Evolutionary conservation across 2,113 vertebrate species (phyloP), one percentile per base, ranked within the genome.

Genomic region (Cephalopholis sonnerati): DNA sequence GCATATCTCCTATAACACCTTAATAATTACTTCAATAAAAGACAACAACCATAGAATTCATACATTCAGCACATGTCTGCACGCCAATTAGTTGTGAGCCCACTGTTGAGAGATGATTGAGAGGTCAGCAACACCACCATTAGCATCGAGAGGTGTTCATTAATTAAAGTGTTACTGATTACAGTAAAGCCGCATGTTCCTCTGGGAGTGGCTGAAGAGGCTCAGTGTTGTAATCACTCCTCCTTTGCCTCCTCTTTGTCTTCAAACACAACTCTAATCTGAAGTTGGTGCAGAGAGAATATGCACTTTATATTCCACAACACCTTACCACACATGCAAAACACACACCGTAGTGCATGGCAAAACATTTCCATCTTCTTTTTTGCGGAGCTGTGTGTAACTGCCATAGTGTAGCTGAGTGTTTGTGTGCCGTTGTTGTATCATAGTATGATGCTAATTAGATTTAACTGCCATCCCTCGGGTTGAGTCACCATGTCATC

Each of bases 141-240:
- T 84, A 81, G 74, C 75, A 85, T 50, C 53, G 41, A 82, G 25
- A 76, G 17, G 20, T 61, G 76, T 88, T 89, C 77, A 86, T 91
- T 82, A 90, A 91, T 90, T 74, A 68, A 66, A 50, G 41, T 57
- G 65, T 59, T 81, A 41, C 80, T 85, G 76, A 92, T 90, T 85
- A 83, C 65, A 81, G 72, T 66, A 63, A 81, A 46, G 36, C 69
- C 0, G 5, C 64, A n/a, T 36, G 41, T 44, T 46, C 81, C 70
- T 65, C 62, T 69, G 76, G 82, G 77, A 79, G 55, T 73, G 11
- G 1, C 53, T 83, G 74, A 39, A 50, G 50, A 77, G 41, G 69
- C 51, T 80, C 1, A 7, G 20, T 75, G 29, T 61, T 84, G 72
- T 74, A 85, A 77, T 83, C 77, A 29, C 55, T 51, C 18, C 50